These are phyloP conservation scores for Drosophila dives DNA, from an alignment of 2,888 invertebrate genomes.

Conservation along the genomic window DNA sequence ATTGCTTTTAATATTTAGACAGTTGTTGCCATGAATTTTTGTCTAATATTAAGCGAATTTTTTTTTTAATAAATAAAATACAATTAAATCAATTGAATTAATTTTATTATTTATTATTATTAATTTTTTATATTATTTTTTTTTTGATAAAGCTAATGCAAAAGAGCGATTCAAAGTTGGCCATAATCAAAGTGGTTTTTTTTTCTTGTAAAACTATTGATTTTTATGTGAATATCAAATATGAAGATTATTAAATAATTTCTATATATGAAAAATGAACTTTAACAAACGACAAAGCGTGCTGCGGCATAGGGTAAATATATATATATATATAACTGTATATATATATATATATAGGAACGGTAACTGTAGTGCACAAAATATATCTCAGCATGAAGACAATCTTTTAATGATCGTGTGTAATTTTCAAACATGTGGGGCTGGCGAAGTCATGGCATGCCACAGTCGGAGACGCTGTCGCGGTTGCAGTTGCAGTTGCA, in stretches of 20 bases:
- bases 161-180: not conserved
- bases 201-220: not conserved
- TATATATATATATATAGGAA: conserved; percentile 9
- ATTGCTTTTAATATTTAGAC: not conserved
- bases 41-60: not conserved
- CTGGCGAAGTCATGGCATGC: conserved; percentile 55
- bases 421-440: conserved; percentile 79
- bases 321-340: not conserved
- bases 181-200: not conserved
- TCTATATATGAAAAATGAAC: conserved; percentile 16
- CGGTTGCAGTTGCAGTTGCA: conserved; percentile 19
- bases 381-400: conserved; percentile 79
- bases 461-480: conserved; percentile 34
- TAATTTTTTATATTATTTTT: no score
- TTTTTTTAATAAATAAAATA: not conserved
- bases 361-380: conserved; percentile 54
- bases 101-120: no score
- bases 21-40: not conserved
- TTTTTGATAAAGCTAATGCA: not conserved
- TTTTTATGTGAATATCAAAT: conserved; percentile 7
- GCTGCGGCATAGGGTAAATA: conserved; percentile 4
- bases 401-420: conserved; percentile 83
- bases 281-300: conserved; percentile 25
- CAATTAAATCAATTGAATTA: not conserved
- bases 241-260: conserved; percentile 8